Percentiles rank a stretch among this genome's conserved stretches.
phyloP scores from a whole-genome alignment of 2,888 invertebrate genomes.

The Drosophila vallismaia region DNA sequence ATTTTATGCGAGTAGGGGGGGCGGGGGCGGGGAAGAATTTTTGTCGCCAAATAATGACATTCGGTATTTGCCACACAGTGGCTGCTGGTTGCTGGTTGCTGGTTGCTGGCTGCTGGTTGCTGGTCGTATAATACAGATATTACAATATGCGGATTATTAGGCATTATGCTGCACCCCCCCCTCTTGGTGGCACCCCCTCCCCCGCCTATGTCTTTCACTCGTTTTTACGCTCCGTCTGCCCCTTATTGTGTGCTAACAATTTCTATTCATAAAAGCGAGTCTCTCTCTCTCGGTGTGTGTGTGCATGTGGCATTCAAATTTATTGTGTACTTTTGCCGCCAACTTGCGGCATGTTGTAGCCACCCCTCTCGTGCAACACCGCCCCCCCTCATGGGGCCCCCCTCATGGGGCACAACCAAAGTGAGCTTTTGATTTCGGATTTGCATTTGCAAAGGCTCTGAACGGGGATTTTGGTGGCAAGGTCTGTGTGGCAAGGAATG shows the following conservation, averaged over 20 bases:
- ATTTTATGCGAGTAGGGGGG: constrained; percentile 52
- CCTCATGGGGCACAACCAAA: constrained; percentile 27
- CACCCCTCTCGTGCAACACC: neutral
- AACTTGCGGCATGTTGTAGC: constrained; percentile 63
- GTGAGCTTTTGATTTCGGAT: constrained; percentile 67
- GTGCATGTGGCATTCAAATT: constrained; percentile 72
- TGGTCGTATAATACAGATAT: constrained; percentile 69
- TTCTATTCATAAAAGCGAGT: constrained; percentile 70
- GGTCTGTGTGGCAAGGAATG: constrained; percentile 53
- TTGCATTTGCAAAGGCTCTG: constrained; percentile 59
- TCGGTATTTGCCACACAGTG: constrained; percentile 56
- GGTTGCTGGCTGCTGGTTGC: neutral
- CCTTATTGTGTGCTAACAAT: constrained; percentile 71
- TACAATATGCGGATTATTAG: constrained; percentile 78
- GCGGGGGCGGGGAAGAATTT: constrained; percentile 28
- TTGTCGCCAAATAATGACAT: constrained; percentile 66
- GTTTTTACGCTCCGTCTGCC: constrained; percentile 23
- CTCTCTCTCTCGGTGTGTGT: constrained; percentile 15
- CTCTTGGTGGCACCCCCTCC: no score
- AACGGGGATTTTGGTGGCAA: constrained; percentile 67
- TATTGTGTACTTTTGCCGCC: constrained; percentile 73
- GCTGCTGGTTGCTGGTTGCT: neutral
- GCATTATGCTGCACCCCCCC: constrained; percentile 58
- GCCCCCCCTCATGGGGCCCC: neutral
- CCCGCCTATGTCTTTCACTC: constrained; percentile 10